Base-by-base conservation (phyloP, 1,140 invertebrate genomes). In the Linepithema humile region DNA sequence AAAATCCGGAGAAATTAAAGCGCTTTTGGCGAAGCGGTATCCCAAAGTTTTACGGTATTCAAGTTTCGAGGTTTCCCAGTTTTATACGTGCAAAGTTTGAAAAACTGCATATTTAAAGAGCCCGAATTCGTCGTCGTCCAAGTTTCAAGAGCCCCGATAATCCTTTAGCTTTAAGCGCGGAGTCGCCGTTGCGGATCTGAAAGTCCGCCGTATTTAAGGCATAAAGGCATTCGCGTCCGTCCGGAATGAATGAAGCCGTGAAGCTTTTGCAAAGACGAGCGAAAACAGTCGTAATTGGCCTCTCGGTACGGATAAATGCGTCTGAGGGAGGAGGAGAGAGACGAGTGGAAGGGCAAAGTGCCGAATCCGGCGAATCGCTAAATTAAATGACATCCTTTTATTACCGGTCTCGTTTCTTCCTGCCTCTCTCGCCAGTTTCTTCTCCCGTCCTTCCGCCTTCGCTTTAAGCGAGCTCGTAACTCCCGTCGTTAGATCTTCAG, bases 341-440 rank as follows among this genome's bases (percentile, higher is more conserved):
- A 53, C 20, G 48, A 26, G 6, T 15, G 74, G 29, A 32, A 64
- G 32, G 50, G 48, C 23, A 75, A 62, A 75, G 55, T 75, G 57
- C 40, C 60, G 60, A 78, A 78, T 78, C 75, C 75, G 62, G 62
- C 62, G 62, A 80, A 80, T 80, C 75, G 75, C 75, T 80, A 80
- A 80, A 80, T 80, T 80, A 80, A 80, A 80, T 70, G 75, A 70
- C 75, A 70, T 80, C 82, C 70, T 83, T 83, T 75, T 83, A 77
- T 83, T 75, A 78, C 43, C 73, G 59, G 38, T 60, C 82, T 62
- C 57, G 23, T 45, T 77, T 35, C 45, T 83, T 43, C 55, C 48
- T 17, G 12, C 20, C 40, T 3, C 45, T 3, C 10, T 10, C 20
- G 12, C 29, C 35, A 6, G 23, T 43, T 38, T 85, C 62, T 17